Base-by-base conservation (phyloP, 2,888 invertebrate species). In the Macrosiphum euphorbiae region DNA sequence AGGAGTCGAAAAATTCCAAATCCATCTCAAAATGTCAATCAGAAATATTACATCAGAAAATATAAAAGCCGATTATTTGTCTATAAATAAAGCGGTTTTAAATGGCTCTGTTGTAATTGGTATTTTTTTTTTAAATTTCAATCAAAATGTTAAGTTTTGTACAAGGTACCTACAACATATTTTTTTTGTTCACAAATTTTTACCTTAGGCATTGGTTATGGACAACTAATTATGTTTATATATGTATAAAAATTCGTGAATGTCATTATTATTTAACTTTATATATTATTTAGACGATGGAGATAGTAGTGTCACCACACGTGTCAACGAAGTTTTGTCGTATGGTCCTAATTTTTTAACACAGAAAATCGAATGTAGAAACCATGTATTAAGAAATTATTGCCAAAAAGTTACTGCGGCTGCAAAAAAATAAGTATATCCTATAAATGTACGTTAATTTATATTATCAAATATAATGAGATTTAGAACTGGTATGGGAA, bases 401-500 rank as follows among this genome's bases (percentile, higher is more conserved):
- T 87, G n/a, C 50, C 87, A 87, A 87, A 87, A 86, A 87, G 28
- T 87, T 52, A 87, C 87, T 87, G 87, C 87, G 52, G 87, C 87
- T 28, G n/a, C 52, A 35, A 87, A 87, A 87, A 87, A 87, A 87
- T 87, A 52, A 52, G n/a, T 87, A 50, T 87, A 87, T 87, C 87
- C 52, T 52, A 87, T 50, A 50, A 50, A 50, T 13, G 13, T 50
- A 87, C 87, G 50, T n/a, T 50, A n/a, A 50, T 87, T n/a, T 87
- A 87, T 87, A n/a, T 50, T 87, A 87, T 87, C 87, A 50, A 87
- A 87, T 88, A 88, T 55, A 41, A 47, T 88, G 20, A 88, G 88
- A 11, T 88, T 88, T 88, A 88, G 88, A 24, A 88, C 88, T 88
- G 88, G 88, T n/a, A 88, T 88, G 55, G 88, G 35, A 88, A 88